Evolutionary conservation across 2,888 invertebrate genomes (phyloP).

Genomic region (Axea sp.): DNA sequence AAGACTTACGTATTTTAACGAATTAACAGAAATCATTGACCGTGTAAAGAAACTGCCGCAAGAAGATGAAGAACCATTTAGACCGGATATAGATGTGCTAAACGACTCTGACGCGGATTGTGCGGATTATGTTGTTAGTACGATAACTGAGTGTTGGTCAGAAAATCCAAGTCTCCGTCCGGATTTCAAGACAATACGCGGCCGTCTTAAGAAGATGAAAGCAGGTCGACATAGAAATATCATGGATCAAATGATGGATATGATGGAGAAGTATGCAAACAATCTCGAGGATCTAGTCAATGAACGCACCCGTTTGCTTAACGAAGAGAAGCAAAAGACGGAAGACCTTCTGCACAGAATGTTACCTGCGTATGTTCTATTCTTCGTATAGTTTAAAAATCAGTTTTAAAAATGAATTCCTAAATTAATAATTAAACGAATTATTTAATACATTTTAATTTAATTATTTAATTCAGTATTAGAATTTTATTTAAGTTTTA

Average conservation of each 20-base stretch:
- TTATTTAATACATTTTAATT: too few species aligned
- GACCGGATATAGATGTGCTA: slow-evolving; percentile 88
- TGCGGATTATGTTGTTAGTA: slow-evolving; percentile 89
- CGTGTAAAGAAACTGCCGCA: slow-evolving; percentile 86
- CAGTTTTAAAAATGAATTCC: neutral
- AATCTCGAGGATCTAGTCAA: slow-evolving; percentile 96
- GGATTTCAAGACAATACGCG: slow-evolving; percentile 90
- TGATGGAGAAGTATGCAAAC: slow-evolving; percentile 98
- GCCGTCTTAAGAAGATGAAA: slow-evolving; percentile 92
- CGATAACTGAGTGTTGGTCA: slow-evolving; percentile 94
- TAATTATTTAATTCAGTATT: too few species aligned
- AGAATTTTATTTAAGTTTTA: too few species aligned
- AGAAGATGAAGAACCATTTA: slow-evolving; percentile 86
- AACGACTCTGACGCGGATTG: slow-evolving; percentile 86
- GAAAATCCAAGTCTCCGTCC: slow-evolving; percentile 91
- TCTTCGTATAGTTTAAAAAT: neutral
- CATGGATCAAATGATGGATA: slow-evolving; percentile 98
- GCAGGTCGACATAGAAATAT: slow-evolving; percentile 93
- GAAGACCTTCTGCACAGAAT: slow-evolving; percentile 95
- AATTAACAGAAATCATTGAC: slow-evolving; percentile 88
- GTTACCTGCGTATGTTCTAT: slow-evolving; percentile 89
- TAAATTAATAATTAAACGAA: too few species aligned
- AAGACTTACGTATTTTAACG: slow-evolving; percentile 22
- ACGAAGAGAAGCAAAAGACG: slow-evolving; percentile 95
- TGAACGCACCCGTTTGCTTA: slow-evolving; percentile 92